Conservation (phyloP, 1,140 invertebrate species). For the Zaprionus taronus region DNA sequence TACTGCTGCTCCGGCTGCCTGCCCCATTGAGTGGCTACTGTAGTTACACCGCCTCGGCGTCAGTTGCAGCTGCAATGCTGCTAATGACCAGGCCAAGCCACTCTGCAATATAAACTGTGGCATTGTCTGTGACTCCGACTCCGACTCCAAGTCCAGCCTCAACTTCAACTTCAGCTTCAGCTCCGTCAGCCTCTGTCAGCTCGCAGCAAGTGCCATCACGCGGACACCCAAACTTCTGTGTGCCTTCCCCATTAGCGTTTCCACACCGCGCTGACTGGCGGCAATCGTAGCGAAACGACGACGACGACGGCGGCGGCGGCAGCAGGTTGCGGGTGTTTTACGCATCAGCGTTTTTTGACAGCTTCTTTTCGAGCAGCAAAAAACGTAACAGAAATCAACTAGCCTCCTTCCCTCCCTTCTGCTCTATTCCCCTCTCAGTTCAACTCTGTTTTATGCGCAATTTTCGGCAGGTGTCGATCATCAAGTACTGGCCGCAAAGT, state of each 20-base stretch:
- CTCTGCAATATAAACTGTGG: constrained; percentile 78
- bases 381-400: background rate
- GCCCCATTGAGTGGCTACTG: constrained; percentile 62
- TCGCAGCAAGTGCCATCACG: constrained; percentile 44
- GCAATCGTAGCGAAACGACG: constrained; percentile 72
- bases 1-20: constrained; percentile 27
- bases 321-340: constrained; percentile 62
- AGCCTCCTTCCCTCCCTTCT: no score
- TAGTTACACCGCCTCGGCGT: constrained; percentile 70
- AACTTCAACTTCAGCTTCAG: background rate
- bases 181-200: background rate
- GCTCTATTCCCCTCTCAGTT: background rate
- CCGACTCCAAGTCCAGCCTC: constrained; percentile 23
- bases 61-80: constrained; percentile 76
- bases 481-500: constrained; percentile 31
- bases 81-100: constrained; percentile 74
- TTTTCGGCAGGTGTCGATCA: constrained; percentile 69
- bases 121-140: constrained; percentile 64
- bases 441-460: constrained; percentile 59
- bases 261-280: constrained; percentile 69
- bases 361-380: constrained; percentile 37
- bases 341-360: constrained; percentile 79
- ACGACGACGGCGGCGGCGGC: constrained; percentile 21
- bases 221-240: constrained; percentile 72
- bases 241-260: constrained; percentile 73